These are phyloP conservation scores for Aurelia sp. DNA, from an alignment of 30 jellyfish, hydroid and myxozoan species.

Conservation along the genomic window DNA sequence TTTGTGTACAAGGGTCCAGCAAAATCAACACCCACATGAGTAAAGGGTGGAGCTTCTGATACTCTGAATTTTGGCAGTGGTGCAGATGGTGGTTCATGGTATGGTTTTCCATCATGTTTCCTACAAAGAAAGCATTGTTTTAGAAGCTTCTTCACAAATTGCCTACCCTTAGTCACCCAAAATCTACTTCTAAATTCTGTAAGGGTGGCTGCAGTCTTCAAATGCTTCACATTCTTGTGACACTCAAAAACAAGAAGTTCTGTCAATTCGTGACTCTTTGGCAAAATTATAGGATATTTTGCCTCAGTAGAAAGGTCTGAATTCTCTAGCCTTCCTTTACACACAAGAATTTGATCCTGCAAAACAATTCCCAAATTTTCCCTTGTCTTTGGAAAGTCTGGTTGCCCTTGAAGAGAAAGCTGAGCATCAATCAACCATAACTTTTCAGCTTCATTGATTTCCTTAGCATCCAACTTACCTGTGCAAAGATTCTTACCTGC, in stretches of 20 bases:
- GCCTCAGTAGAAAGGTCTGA: background rate
- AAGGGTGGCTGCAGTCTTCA: background rate
- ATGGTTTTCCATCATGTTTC: background rate
- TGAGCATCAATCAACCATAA: background rate
- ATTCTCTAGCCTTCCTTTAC: background rate
- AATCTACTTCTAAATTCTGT: background rate
- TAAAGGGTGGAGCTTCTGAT: constrained; percentile 4
- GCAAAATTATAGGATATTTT: background rate
- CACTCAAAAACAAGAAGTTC: background rate
- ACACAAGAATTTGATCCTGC: background rate
- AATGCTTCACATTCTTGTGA: background rate
- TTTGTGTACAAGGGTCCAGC: constrained; percentile 26
- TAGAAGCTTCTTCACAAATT: constrained; percentile 9
- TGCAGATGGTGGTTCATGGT: background rate
- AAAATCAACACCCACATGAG: constrained; percentile 32
- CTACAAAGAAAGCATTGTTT: background rate
- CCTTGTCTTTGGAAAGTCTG: background rate
- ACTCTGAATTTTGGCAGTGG: background rate
- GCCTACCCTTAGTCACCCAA: background rate
- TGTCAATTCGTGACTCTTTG: background rate
- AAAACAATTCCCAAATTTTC: background rate
- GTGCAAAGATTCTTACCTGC: background rate
- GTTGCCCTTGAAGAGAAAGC: background rate
- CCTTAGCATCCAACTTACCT: background rate
- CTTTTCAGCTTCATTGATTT: constrained; percentile 2